Evolutionary conservation across 2,888 invertebrate genomes (phyloP), one percentile per base, ranked within the genome.

Genomic region (Phaonia tiefii): DNA sequence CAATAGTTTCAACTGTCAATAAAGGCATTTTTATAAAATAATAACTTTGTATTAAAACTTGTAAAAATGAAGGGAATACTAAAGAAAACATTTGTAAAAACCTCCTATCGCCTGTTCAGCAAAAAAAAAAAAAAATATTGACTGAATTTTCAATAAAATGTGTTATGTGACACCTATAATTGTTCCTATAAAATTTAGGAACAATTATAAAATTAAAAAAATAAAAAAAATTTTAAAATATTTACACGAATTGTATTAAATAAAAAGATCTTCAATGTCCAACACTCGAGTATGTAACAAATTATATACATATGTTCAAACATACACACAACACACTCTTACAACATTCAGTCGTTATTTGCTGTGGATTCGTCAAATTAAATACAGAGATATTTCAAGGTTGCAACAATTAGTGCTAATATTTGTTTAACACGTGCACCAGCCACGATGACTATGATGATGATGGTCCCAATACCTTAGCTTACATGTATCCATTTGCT

Each of bases 381-480:
- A 39, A 73, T n/a, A 67, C 17, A 10, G 51, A 56, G 54, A 42
- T 66, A 76, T 75, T 77, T 80, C 80, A 80, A 80, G 80, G 80
- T 74, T 74, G 77, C 74, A 80, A 80, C 71, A 80, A 80, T 80
- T 80, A 80, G 77, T 58, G 69, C 58, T 72, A 60, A 71, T 67
- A 74, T 66, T 67, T 80, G 74, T 77, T 76, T 22, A 70, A 77
- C 80, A 80, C 80, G 74, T 77, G 74, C 77, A 80, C 20, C 42
- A 39, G 42, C 73, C 56, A 46, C 60, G 2, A 8, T 2, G 1
- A 17, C 46, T 4, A 4, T 31, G 31, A n/a, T n/a, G n/a, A n/a
- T n/a, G n/a, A n/a, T n/a, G n/a, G n/a, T n/a, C n/a, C n/a, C n/a
- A n/a, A n/a, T n/a, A n/a, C n/a, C n/a, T n/a, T n/a, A n/a, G n/a